A percentile compares a stretch with the other conserved stretches of the same genome.
Conservation (phyloP, 2,113 vertebrate species). For the Passer montanus region DNA sequence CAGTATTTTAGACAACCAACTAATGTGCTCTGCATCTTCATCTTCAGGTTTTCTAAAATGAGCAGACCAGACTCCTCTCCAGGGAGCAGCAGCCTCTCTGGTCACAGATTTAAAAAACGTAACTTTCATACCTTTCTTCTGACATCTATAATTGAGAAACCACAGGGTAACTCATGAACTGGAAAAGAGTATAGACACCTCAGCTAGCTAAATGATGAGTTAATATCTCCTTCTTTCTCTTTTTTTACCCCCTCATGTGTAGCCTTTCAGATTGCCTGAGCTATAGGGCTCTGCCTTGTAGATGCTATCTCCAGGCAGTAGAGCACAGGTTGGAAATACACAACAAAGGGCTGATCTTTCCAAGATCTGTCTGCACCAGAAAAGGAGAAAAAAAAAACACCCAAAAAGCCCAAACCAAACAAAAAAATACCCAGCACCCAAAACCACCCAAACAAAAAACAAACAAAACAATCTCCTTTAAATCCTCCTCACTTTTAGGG, state of each 20-base stretch:
- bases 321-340: background rate
- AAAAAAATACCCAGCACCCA: background rate
- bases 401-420: background rate
- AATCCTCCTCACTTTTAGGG: background rate
- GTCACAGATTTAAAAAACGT: background rate
- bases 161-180: background rate
- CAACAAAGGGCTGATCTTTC: background rate
- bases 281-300: background rate
- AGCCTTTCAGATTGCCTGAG: background rate
- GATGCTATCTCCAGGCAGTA: background rate
- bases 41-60: background rate
- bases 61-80: background rate
- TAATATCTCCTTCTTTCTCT: background rate
- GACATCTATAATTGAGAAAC: slow-evolving; percentile 29
- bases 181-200: background rate
- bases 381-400: background rate
- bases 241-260: background rate
- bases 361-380: background rate
- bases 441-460: background rate
- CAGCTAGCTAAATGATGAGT: background rate
- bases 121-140: background rate
- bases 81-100: background rate
- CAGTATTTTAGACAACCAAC: background rate
- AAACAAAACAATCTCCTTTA: background rate
- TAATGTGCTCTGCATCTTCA: background rate